Base-by-base conservation (phyloP, 2,797 vertebrate species). In the Hybognathus amarus region DNA sequence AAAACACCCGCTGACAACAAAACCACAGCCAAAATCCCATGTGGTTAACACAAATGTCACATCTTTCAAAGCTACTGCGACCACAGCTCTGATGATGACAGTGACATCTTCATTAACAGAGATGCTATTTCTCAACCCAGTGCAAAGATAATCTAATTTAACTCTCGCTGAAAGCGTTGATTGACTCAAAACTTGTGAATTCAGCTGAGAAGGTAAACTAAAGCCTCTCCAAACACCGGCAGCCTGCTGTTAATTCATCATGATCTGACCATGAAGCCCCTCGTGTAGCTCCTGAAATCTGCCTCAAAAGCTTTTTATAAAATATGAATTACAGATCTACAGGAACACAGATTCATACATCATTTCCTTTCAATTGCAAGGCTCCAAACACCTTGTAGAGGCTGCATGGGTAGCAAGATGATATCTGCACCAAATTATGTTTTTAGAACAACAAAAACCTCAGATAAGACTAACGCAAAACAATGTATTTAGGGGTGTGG, bases 231-330 rank as follows among this genome's bases (percentile, higher is more conserved):
- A 77, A 61, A 63, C 54, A 45, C 56, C 6, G 15, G 5, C 13
- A 59, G n/a, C 52, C n/a, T 76, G 74, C 74, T 76, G 74, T 40
- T 59, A 59, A 40, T 54, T 76, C 52, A 76, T 76, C 52, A 59
- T 59, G 52, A 76, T 59, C 36, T 76, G 52, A 76, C 22, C 52
- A 76, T 42, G 52, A 56, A 54, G 22, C 36, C 15, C 15, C 7
- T 13, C 4, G 2, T 17, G 22, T n/a, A n/a, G 52, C 52, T n/a
- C 52, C 36, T 11, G 73, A 36, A n/a, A 42, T 40, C 50, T 56
- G 20, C 71, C 36, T 18, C 47, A 18, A 54, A 56, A 56, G 30
- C 20, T 54, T 38, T n/a, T 36, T 56, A 74, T 74, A 54, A 74
- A 74, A 36, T 40, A 61, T 77, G 75, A 63, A 77, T 63, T 56